Percentiles rank a stretch among this genome's conserved stretches.
Evolutionary conservation across 2,797 vertebrate species (phyloP).

Genomic region (Sylvilagus floridanus): DNA sequence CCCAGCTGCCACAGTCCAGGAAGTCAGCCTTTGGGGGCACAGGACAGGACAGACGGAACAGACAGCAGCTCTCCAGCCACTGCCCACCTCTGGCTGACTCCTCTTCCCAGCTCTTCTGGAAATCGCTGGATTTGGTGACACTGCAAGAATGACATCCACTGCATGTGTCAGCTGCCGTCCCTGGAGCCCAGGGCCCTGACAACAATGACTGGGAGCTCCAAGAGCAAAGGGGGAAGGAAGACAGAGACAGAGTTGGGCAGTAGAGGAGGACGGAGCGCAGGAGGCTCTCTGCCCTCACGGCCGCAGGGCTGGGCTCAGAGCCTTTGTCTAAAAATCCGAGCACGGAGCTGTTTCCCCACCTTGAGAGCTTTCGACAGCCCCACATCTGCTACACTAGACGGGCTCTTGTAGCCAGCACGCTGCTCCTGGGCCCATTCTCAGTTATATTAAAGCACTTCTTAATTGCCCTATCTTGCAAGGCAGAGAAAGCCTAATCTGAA

Average conservation of each 20-base stretch:
- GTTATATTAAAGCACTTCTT: constrained; percentile 85
- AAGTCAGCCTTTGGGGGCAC: background rate
- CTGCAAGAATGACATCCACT: background rate
- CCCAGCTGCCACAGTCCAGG: too few species aligned
- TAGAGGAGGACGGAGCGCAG: background rate
- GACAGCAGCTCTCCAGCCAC: background rate
- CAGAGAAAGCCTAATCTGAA: constrained; percentile 86
- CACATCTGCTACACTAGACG: constrained; percentile 51
- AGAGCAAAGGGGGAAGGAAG: constrained; percentile 4
- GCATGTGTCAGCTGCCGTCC: background rate
- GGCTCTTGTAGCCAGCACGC: constrained; percentile 56
- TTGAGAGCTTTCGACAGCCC: background rate
- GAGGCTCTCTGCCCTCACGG: background rate
- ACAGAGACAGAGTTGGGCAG: background rate
- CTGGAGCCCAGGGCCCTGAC: background rate
- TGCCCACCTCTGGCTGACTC: background rate
- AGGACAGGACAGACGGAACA: background rate
- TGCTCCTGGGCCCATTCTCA: constrained; percentile 79
- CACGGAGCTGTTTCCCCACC: constrained; percentile 35
- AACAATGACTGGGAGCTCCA: background rate
- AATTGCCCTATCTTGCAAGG: constrained; percentile 86
- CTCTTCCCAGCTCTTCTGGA: background rate
- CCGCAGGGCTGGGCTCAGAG: background rate
- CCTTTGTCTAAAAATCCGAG: constrained; percentile 31
- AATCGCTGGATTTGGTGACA: background rate